Evolutionary conservation across 2,113 vertebrate species (phyloP), one percentile per base, ranked within the genome.

Genomic region (Daubentonia madagascariensis): DNA sequence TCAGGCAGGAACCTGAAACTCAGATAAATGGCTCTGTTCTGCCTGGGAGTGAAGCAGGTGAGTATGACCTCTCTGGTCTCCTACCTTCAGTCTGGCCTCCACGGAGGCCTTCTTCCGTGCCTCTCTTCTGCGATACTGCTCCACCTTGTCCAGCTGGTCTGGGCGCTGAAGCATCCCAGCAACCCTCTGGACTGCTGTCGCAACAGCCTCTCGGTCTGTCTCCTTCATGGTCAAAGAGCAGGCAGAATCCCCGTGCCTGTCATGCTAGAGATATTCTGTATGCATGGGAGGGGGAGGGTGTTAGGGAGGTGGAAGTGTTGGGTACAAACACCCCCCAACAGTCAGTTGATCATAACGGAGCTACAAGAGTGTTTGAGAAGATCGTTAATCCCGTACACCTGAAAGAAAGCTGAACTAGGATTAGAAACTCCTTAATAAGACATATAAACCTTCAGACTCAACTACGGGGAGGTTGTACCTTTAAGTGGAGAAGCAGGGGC

Each of bases 91-190:
- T 11, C 99, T 98, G 86, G 99, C 99, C 98, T 99, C 99, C 95
- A 99, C 99, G 0, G 99, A 99, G 3, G 99, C 99, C 97, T 99
- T 99, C 94, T 99, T 99, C 5, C 99, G 99, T 6, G 99, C 99
- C 97, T 99, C 99, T 95, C 99, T 99, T 37, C 99, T 98, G 63
- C 99, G 99, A 94, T 99, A 99, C 97, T 99, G 99, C 88, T 99
- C 99, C 97, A 99, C 99, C 96, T 99, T 99, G 98, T 99, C 99
- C 98, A 99, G 98, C 97, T 99, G 99, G 97, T 99, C 99, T 0
- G 99, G 99, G 6, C 99, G 99, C 98, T 99, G 99, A 48, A 99
- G 99, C 99, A 99, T 99, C 68, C 99, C 99, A 0, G 99, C 99
- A 10, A 99, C 99, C 37, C 99, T 99, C 98, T 99, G 99, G 78